Evolutionary conservation across 2,888 invertebrate genomes (phyloP).

Genomic region (Hartigia nigra): DNA sequence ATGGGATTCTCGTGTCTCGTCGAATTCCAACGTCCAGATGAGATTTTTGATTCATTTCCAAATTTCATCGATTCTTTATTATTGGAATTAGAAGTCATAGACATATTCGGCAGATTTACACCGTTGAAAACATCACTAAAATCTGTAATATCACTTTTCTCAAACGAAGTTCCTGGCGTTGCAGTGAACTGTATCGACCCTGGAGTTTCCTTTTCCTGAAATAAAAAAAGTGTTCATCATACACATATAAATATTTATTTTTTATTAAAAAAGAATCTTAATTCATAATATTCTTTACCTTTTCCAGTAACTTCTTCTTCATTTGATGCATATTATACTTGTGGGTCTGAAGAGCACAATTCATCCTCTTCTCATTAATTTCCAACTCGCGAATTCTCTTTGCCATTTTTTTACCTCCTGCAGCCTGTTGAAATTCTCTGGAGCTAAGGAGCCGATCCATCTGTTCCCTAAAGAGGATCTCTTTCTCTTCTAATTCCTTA

Average conservation of each 20-base stretch:
- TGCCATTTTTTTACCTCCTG: conserved; percentile 26
- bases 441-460: conserved; percentile 44
- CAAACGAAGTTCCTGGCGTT: not conserved
- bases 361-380: conserved; percentile 21
- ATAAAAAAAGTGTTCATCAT: not conserved
- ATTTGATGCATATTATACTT: conserved; percentile 24
- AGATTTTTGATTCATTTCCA: too few relatives aligned
- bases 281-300: conserved; percentile 24
- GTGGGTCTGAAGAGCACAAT: conserved; percentile 24
- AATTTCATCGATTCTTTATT: too few relatives aligned
- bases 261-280: not conserved
- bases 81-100: too few relatives aligned
- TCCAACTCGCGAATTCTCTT: conserved; percentile 21
- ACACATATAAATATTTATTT: not conserved
- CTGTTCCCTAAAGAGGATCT: conserved; percentile 44
- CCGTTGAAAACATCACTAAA: too few relatives aligned
- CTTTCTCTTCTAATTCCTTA: conserved; percentile 50
- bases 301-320: conserved; percentile 27
- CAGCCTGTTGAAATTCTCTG: conserved; percentile 29
- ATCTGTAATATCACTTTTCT: too few relatives aligned
- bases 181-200: not conserved
- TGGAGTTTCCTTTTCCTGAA: not conserved
- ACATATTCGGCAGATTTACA: too few relatives aligned
- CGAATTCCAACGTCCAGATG: not conserved
- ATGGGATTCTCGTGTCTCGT: not conserved